Evolutionary conservation across 2,113 vertebrate species (phyloP), one percentile per base, ranked within the genome.

Genomic region (Cygnus buccinator): DNA sequence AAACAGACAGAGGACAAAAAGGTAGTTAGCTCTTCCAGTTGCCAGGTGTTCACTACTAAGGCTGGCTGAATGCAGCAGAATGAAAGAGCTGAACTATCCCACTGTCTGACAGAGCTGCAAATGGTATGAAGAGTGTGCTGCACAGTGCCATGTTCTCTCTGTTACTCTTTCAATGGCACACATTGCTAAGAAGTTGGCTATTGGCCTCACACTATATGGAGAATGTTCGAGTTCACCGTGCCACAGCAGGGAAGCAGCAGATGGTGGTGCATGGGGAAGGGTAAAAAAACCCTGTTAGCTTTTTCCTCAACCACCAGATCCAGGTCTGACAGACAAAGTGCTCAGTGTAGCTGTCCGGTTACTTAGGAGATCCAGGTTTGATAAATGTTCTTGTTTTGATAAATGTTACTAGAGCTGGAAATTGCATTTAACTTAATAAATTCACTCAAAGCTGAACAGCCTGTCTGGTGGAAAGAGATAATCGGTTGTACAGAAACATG

Each of bases 41-140:
- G 61, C 66, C 87, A 87, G 65, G 61, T 89, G 43, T 91, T 91
- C 74, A 46, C 33, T 57, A 75, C n/a, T 10, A 71, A 89, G 66
- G 3, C 37, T 87, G 66, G 9, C 37, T 93, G 70, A 46, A n/a
- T 78, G n/a, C 19, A 79, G 31, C 52, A 82, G 19, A 82, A 87
- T 78, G 73, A 89, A 89, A 68, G 43, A 95, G 43, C 12, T 65
- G 66, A 94, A 67, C 35, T 15, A 75, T 68, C 54, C 25, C 43
- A 17, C 39, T 72, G 33, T 59, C 29, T 87, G 77, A 82, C 77
- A 91, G 81, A 78, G 7, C 11, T 72, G 63, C 25, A 68, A 79
- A 89, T 0, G 11, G 70, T 7, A 89, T 68, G 58, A 89, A 59
- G 13, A 12, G 22, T 33, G 15, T 39, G 23, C 46, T 88, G 33